Percentiles rank a stretch among this genome's conserved stretches.
Conservation (phyloP, 2,797 vertebrate genomes). For the Hapalemur alaotrensis region DNA sequence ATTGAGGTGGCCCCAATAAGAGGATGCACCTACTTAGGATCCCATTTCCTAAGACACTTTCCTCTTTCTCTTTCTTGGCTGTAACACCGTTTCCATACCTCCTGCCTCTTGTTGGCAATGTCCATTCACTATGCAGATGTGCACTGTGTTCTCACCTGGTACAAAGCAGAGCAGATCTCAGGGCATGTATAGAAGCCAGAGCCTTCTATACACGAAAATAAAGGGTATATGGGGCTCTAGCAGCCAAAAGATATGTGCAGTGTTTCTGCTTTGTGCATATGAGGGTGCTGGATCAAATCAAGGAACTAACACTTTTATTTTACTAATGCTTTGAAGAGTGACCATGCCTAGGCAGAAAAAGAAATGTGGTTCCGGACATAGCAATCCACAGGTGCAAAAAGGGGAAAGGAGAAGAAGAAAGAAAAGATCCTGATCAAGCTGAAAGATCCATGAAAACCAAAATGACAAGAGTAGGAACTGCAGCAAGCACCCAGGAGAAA, state of each 20-base stretch:
- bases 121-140: not conserved
- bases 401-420: not conserved
- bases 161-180: not conserved
- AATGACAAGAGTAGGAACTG: not conserved
- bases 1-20: not conserved
- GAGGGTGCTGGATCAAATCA: not conserved
- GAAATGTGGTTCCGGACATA: not conserved
- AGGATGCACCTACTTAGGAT: not conserved
- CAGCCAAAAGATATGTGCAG: not conserved
- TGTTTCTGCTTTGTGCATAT: not conserved
- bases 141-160: not conserved
- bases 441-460: not conserved
- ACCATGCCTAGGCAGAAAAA: not conserved
- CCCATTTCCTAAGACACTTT: not conserved
- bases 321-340: not conserved
- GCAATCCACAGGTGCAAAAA: not conserved
- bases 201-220: not conserved
- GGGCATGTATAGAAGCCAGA: not conserved
- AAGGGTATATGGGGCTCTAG: not conserved
- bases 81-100: not conserved
- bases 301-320: not conserved
- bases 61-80: not conserved
- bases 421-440: not conserved
- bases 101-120: not conserved
- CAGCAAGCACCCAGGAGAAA: not conserved